Base-by-base conservation (phyloP, 2,113 vertebrate species). In the Condylura cristata region DNA sequence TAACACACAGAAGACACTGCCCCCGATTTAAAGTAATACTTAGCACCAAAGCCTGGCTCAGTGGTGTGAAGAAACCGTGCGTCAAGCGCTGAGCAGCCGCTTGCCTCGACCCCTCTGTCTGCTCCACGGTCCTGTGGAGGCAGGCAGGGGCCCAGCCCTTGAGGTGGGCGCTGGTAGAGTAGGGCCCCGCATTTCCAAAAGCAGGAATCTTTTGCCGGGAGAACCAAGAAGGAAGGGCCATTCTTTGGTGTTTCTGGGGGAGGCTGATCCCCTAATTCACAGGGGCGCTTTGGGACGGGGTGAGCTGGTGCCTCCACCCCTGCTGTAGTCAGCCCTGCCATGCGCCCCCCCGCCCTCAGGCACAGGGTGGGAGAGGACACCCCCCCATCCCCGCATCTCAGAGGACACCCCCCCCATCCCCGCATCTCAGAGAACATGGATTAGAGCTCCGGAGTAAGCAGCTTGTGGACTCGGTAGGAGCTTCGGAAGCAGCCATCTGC, bases 321-420 rank as follows among this genome's bases (percentile, higher is more conserved):
- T 18, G 39, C 39, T 85, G 58, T 30, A 75, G 56, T 37, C 34
- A 39, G 76, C 37, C 37, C 24, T 32, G 1, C 30, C 65, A 16
- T 11, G 48, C 11, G 14, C 48, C 48, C 14, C 3, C 11, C 11
- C 3, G 11, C 48, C 48, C 48, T 16, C 48, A n/a, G 84, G 68
- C 63, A 86, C 39, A 68, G 78, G 51, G n/a, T 14, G 91, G 78
- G n/a, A 92, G 82, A 86, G 92, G 58, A 56, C 39, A 75, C 53
- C 78, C 65, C n/a, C 85, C 51, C 26, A 81, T 24, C 34, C 48
- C 48, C 48, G 0, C 44, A n/a, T 63, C 84, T 68, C 86, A 91
- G n/a, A 48, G 87, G 76, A 53, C 74, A 92, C n/a, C n/a, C 53
- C 78, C 65, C 85, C 51, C 26, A 81, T 24, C 34, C 48, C 48